These are phyloP conservation scores for Dryobota labecula DNA, from an alignment of 2,888 invertebrate species.

Conservation along the genomic window DNA sequence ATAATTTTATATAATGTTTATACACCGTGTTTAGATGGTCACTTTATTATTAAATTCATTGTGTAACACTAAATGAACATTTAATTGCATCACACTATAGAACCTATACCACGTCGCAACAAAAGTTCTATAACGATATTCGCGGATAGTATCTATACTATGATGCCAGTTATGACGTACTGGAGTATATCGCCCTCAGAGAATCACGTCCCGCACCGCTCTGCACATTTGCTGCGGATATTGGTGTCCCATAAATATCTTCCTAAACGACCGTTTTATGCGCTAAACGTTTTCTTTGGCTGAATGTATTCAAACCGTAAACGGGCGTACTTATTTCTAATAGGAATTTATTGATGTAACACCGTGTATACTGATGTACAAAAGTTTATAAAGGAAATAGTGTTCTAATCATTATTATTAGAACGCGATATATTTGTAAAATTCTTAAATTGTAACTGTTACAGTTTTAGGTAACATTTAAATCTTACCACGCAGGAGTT, in stretches of 20 bases:
- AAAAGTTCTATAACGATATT: too few relatives aligned
- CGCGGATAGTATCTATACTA: neutral
- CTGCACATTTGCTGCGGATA: conserved; percentile 41
- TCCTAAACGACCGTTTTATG: conserved; percentile 33
- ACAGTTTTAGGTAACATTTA: neutral
- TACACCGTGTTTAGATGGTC: too few relatives aligned
- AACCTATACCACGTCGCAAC: too few relatives aligned
- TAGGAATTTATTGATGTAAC: neutral
- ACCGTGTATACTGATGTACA: neutral
- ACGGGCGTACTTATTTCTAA: neutral
- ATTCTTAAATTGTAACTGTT: neutral
- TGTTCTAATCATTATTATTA: neutral
- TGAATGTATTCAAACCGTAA: conserved; percentile 13
- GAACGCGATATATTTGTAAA: too few relatives aligned
- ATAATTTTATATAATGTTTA: too few relatives aligned
- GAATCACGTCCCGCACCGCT: conserved; percentile 32
- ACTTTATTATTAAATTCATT: too few relatives aligned
- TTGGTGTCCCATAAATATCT: conserved; percentile 50
- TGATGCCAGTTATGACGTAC: neutral
- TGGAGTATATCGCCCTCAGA: neutral
- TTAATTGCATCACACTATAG: too few relatives aligned
- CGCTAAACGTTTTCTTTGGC: conserved; percentile 39
- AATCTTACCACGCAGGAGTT: neutral
- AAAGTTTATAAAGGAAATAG: neutral
- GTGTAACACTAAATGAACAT: too few relatives aligned